Evolutionary conservation across 2,888 invertebrate species (phyloP).

Genomic region (Hoplodrina ambigua): DNA sequence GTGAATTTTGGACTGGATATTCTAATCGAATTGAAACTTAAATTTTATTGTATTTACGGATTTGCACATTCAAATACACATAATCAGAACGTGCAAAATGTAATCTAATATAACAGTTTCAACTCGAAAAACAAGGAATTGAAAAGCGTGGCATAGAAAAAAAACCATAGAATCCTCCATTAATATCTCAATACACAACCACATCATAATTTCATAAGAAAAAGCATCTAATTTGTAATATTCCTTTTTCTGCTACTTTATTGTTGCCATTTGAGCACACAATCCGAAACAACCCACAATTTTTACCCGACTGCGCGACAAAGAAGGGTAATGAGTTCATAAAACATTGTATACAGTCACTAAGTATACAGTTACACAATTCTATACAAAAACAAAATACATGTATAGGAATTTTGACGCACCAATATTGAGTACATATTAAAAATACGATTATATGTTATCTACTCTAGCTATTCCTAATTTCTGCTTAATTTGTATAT

Average conservation of each 20-base stretch:
- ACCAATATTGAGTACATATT: conserved; percentile 50
- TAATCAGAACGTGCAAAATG: not conserved
- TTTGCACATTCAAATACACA: not conserved
- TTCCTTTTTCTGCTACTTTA: conserved; percentile 43
- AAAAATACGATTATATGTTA: conserved; percentile 54
- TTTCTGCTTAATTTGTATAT: conserved; percentile 30
- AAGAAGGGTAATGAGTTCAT: no score
- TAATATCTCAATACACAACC: conserved; percentile 82
- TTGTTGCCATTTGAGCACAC: conserved; percentile 61
- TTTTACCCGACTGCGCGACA: not conserved
- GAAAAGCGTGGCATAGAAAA: conserved; percentile 70
- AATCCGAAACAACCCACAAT: conserved; percentile 35
- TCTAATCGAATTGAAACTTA: conserved; percentile 22
- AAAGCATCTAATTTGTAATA: conserved; percentile 69
- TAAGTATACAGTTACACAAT: conserved; percentile 42
- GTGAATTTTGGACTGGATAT: not conserved
- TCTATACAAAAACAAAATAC: conserved; percentile 33
- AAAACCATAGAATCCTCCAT: conserved; percentile 67
- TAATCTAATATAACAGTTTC: conserved; percentile 1
- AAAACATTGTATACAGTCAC: not conserved
- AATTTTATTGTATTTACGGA: not conserved
- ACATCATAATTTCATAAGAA: conserved; percentile 84
- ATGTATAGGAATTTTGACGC: conserved; percentile 42
- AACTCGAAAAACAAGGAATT: conserved; percentile 44
- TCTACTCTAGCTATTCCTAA: conserved; percentile 51